Evolutionary conservation across 2,797 vertebrate genomes (phyloP).

Genomic region (Garrulus glandarius): DNA sequence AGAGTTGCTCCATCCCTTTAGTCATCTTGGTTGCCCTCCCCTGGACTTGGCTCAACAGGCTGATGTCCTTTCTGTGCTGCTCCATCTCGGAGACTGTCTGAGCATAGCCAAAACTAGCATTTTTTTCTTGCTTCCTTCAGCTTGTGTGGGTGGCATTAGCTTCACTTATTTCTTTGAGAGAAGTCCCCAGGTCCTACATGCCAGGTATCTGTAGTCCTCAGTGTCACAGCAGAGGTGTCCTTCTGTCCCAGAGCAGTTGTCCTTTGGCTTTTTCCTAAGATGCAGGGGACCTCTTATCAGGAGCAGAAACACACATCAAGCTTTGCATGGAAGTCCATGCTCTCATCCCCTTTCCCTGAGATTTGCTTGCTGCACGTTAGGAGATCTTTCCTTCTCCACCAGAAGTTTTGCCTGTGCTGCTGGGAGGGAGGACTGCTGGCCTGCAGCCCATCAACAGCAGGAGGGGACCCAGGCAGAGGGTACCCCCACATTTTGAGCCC

Average conservation of each 20-base stretch:
- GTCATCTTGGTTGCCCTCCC: background rate
- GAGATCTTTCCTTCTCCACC: background rate
- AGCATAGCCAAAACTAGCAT: background rate
- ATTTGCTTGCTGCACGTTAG: background rate
- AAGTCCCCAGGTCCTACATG: background rate
- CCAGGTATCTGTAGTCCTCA: background rate
- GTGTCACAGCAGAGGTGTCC: background rate
- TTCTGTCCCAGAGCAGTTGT: background rate
- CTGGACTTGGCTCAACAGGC: rapidly evolving
- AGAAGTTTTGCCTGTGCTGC: background rate
- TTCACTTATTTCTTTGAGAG: background rate
- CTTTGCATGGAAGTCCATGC: background rate
- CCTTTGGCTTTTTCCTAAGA: background rate
- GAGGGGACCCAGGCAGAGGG: constrained; percentile 66
- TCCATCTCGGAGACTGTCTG: background rate
- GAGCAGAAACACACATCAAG: background rate
- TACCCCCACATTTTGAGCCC: constrained; percentile 44
- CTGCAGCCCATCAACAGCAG: background rate
- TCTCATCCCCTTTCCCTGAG: background rate
- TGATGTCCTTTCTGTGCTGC: background rate
- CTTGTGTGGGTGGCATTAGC: background rate
- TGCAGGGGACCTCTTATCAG: background rate
- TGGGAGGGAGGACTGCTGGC: background rate
- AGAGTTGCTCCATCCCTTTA: background rate
- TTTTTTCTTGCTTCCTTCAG: background rate